phyloP scores from a whole-genome alignment of 2,888 invertebrate genomes.

The Drosophila antonietae region DNA sequence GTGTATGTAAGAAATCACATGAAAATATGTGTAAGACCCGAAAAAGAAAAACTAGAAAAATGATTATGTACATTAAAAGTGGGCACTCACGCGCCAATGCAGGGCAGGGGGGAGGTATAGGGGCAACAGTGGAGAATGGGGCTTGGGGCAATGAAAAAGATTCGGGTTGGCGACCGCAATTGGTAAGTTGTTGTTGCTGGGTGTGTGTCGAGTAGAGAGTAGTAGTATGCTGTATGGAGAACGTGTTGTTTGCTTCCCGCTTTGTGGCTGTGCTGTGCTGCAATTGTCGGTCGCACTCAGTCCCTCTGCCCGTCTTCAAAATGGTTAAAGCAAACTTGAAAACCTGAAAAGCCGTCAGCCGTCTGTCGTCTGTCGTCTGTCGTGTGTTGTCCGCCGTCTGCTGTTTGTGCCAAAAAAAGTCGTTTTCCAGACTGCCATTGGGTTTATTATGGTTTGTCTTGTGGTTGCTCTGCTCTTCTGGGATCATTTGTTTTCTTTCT shows the following conservation, averaged over 20 bases:
- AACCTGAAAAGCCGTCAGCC: conserved; percentile 22
- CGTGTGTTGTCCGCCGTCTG: conserved; percentile 4
- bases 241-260: conserved; percentile 76
- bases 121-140: conserved; percentile 1
- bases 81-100: conserved; percentile 71
- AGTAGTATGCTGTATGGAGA: conserved; percentile 1
- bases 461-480: conserved; percentile 42
- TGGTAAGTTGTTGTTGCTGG: conserved; percentile 50
- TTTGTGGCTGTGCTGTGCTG: conserved; percentile 58
- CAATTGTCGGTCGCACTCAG: conserved; percentile 58
- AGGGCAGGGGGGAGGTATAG: conserved; percentile 1
- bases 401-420: conserved; percentile 70
- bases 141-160: conserved; percentile 19
- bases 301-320: conserved; percentile 10
- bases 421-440: conserved; percentile 56
- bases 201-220: conserved; percentile 32
- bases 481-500: conserved; percentile 66
- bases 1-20: conserved; percentile 39
- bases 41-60: conserved; percentile 61
- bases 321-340: conserved; percentile 66
- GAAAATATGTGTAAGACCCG: conserved; percentile 45
- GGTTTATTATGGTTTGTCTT: conserved; percentile 45
- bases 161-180: conserved; percentile 67
- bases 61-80: conserved; percentile 75
- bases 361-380: conserved; percentile 17